Evolutionary conservation across 2,113 vertebrate species (phyloP), one percentile per base, ranked within the genome.

Genomic region (Asarcornis scutulata): DNA sequence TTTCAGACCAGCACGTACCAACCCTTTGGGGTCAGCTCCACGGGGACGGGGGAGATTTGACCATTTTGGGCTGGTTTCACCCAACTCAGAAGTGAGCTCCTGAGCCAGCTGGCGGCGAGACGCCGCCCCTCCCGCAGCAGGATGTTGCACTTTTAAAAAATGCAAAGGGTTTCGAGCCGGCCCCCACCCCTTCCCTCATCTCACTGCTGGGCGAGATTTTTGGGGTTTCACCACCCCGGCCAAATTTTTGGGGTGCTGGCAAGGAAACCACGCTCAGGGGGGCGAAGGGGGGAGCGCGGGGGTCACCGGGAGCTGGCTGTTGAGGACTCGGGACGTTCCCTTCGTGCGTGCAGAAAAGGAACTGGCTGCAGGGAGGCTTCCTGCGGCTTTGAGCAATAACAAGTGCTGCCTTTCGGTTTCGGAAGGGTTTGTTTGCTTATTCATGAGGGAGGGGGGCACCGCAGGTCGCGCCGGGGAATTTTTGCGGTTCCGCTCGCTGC

Each of bases 91-190:
- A 44, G 38, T 6, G 5, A 38, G 6, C 17, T 56, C 8, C 69
- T 4, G 40, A 52, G 64, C 9, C 0, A 1, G 21, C 0, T 0
- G 11, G 9, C 25, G 67, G 16, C 17, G 55, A 52, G 75, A 17
- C 2, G 1, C 25, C n/a, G 83, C 9, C 38, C n/a, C 42, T 18
- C 56, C 62, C 2, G 27, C 22, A 53, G 46, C 36, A 63, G 31
- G 44, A 31, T 7, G 18, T 76, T 73, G 40, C 2, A 7, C 4
- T 25, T 26, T 52, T 25, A 52, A 25, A 55, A 29, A 55, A 15
- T 2, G 23, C 44, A 29, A 13, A 79, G 23, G 20, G 12, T 16
- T 94, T 56, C 15, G 1, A 22, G 55, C 81, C 52, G 63, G 52
- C 48, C 48, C 26, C 62, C 40, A 40, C 40, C 2, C 3, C 18